These are phyloP conservation scores for Petrosia ficiformis DNA, from an alignment of 37 sponge, comb jelly and placozoan genomes.

Conservation along the genomic window DNA sequence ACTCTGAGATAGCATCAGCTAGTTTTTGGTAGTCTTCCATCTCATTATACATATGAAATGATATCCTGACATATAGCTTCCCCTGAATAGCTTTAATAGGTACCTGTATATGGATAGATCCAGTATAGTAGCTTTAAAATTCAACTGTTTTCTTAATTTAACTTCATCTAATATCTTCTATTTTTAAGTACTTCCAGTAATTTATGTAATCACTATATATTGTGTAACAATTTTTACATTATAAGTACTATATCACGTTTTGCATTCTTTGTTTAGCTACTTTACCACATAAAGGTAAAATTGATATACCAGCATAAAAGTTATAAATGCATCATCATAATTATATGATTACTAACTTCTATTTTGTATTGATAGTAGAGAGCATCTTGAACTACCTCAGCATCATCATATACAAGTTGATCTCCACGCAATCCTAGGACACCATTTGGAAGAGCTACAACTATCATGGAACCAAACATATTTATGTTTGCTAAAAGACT, in stretches of 20 bases:
- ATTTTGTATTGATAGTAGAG: slow-evolving; percentile 67
- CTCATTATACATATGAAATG: slow-evolving; percentile 75
- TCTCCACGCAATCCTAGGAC: neutral
- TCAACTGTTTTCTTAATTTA: too few relatives aligned
- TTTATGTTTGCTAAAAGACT: slow-evolving; percentile 37
- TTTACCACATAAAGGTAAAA: too few relatives aligned
- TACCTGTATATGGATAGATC: slow-evolving; percentile 43
- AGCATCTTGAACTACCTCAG: slow-evolving; percentile 50
- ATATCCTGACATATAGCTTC: slow-evolving; percentile 64
- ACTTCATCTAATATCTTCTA: too few relatives aligned
- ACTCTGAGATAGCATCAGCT: slow-evolving; percentile 39
- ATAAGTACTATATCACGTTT: too few relatives aligned
- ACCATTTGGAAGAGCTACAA: slow-evolving; percentile 59
- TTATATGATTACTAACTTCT: slow-evolving; percentile 36
- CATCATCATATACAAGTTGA: slow-evolving; percentile 16
- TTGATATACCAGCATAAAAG: too few relatives aligned
- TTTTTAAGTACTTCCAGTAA: too few relatives aligned
- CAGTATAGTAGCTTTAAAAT: too few relatives aligned
- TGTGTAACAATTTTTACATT: too few relatives aligned
- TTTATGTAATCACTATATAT: too few relatives aligned
- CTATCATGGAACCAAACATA: slow-evolving; percentile 64
- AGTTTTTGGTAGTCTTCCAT: slow-evolving; percentile 34
- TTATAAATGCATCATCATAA: too few relatives aligned
- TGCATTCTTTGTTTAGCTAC: too few relatives aligned
- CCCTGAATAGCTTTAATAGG: slow-evolving; percentile 62